These are phyloP conservation scores for Scolopax rusticola DNA, from an alignment of 2,797 vertebrate species.

Conservation along the genomic window DNA sequence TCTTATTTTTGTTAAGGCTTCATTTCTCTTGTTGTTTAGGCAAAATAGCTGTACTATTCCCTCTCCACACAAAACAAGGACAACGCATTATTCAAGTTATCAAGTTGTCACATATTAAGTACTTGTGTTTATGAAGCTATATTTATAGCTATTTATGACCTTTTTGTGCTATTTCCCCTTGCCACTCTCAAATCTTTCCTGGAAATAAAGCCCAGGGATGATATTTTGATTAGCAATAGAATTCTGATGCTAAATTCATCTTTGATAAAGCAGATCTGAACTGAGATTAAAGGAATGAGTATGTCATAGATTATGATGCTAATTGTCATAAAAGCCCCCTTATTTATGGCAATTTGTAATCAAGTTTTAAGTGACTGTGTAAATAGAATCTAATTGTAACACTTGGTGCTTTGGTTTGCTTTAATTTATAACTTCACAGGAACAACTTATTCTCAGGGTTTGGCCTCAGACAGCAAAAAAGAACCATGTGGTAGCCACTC, in stretches of 20 bases:
- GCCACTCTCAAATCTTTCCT: not conserved
- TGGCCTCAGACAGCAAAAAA: too few relatives aligned
- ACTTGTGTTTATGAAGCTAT: not conserved
- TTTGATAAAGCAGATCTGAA: not conserved
- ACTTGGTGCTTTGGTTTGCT: not conserved
- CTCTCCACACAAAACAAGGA: not conserved
- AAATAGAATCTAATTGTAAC: not conserved
- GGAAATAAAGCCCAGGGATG: not conserved
- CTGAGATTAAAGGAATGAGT: not conserved
- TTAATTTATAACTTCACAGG: not conserved
- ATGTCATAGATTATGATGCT: not conserved
- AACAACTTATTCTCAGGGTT: not conserved
- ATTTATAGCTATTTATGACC: not conserved
- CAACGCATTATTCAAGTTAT: not conserved
- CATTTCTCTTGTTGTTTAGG: not conserved
- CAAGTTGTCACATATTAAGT: not conserved
- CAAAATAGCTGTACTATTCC: not conserved
- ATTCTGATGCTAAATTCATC: not conserved
- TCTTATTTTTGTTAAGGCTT: not conserved
- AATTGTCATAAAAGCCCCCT: not conserved
- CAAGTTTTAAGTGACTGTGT: not conserved
- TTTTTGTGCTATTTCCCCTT: not conserved
- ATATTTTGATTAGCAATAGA: not conserved
- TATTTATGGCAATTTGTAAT: not conserved
- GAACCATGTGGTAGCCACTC: too few relatives aligned